These are phyloP conservation scores for Macroramphosus scolopax DNA, from an alignment of 2,797 vertebrate species.

Conservation along the genomic window DNA sequence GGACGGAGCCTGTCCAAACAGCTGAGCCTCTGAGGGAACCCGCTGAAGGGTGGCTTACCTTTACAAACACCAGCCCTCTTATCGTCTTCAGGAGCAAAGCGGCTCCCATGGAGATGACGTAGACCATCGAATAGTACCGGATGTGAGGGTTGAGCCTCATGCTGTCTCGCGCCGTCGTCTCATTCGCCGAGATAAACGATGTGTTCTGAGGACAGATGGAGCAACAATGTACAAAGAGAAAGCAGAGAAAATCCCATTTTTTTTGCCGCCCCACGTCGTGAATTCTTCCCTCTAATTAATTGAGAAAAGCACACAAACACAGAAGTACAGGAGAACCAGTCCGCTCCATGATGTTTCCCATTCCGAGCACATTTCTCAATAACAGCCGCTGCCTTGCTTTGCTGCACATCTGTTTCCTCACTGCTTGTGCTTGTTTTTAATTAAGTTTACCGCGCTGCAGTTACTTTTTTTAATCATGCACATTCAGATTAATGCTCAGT, in stretches of 20 bases:
- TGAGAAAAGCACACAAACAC: conserved; percentile 34
- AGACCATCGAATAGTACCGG: conserved; percentile 77
- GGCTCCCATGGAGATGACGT: conserved; percentile 77
- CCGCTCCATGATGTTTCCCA: conserved; percentile 53
- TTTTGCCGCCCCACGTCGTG: conserved; percentile 19
- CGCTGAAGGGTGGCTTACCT: conserved; percentile 67
- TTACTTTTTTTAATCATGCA: conserved; percentile 68
- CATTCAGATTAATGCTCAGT: conserved; percentile 64
- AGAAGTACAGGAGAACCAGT: conserved; percentile 41
- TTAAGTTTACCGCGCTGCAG: conserved; percentile 60
- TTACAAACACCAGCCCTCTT: conserved; percentile 80
- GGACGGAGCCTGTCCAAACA: conserved; percentile 6
- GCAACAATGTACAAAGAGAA: conserved; percentile 64
- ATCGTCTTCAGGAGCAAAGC: conserved; percentile 78
- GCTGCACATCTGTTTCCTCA: conserved; percentile 69
- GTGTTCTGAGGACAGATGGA: conserved; percentile 79
- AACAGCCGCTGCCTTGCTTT: conserved; percentile 51
- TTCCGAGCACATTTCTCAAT: conserved; percentile 63
- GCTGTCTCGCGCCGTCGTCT: conserved; percentile 66
- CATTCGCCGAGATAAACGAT: conserved; percentile 72
- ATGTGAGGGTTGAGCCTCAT: conserved; percentile 81
- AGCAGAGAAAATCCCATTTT: conserved; percentile 27
- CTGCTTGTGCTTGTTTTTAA: conserved; percentile 65
- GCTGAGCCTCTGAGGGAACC: not conserved
- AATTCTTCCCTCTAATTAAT: conserved; percentile 50